phyloP scores from a whole-genome alignment of 2,797 vertebrate species.

The Petrocephalus sullivani region DNA sequence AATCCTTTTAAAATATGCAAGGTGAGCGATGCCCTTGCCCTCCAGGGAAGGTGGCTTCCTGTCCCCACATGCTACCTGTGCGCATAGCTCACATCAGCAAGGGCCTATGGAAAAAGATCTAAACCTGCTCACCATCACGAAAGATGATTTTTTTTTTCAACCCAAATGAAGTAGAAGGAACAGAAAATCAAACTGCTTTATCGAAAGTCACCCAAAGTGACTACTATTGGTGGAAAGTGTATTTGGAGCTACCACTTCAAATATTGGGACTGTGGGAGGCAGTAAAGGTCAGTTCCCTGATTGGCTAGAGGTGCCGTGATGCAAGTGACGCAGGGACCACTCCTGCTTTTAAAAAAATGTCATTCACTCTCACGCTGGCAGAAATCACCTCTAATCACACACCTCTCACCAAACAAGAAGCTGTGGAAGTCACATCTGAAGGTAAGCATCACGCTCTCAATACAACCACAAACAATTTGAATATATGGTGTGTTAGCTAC shows the following conservation, averaged over 20 bases:
- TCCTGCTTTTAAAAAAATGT: slow-evolving; percentile 41
- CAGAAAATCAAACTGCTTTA: background rate
- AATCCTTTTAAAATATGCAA: slow-evolving; percentile 12
- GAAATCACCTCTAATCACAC: slow-evolving; percentile 15
- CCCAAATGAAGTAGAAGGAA: background rate
- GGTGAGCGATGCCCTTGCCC: background rate
- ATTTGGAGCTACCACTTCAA: background rate
- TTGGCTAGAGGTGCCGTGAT: background rate
- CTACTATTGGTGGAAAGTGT: background rate
- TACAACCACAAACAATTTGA: background rate
- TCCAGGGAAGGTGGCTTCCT: background rate
- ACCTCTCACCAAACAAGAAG: slow-evolving; percentile 11
- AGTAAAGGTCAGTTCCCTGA: background rate
- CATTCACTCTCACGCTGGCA: background rate
- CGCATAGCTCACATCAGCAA: background rate
- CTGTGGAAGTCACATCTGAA: background rate
- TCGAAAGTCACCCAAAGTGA: background rate
- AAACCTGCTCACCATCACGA: background rate
- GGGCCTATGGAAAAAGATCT: slow-evolving; percentile 5
- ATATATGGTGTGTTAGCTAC: no score
- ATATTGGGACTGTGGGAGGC: background rate
- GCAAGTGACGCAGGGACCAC: slow-evolving; percentile 31
- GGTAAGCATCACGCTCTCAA: background rate
- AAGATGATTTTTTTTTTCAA: background rate
- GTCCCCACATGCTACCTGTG: background rate